phyloP scores from a whole-genome alignment of 2,113 vertebrate species.

The Thomomys bottae region DNA sequence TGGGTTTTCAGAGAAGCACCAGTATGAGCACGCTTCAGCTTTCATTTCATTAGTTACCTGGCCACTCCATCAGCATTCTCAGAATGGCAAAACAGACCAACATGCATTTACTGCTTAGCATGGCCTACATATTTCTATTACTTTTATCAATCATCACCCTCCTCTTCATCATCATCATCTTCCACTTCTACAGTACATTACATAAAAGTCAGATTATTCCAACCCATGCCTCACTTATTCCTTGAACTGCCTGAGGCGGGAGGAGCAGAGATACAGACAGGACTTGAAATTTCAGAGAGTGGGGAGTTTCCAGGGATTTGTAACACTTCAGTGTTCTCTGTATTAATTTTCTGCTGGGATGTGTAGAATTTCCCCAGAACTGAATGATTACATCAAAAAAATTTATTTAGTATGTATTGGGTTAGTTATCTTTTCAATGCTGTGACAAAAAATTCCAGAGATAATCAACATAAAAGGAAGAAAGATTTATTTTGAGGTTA shows the following conservation, averaged over 20 bases:
- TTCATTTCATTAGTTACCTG: constrained; percentile 81
- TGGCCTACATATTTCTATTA: constrained; percentile 46
- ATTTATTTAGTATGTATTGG: not conserved
- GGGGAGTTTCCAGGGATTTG: not conserved
- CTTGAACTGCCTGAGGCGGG: not conserved
- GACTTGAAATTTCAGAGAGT: not conserved
- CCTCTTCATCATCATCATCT: not conserved
- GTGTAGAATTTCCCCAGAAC: not conserved
- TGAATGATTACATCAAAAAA: not conserved
- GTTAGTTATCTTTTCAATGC: not conserved
- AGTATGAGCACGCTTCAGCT: constrained; percentile 67
- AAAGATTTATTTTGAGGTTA: not conserved
- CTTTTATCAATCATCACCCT: not conserved
- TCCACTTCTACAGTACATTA: not conserved
- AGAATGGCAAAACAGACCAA: constrained; percentile 80
- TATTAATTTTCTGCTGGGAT: not conserved
- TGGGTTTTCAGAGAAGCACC: constrained; percentile 80
- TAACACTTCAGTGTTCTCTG: not conserved
- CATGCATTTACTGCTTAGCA: constrained; percentile 59
- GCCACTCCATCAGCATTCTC: constrained; percentile 47
- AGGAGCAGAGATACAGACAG: not conserved
- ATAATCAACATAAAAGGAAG: not conserved
- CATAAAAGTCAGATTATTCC: not conserved
- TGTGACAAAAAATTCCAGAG: not conserved
- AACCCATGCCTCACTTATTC: not conserved